Conservation (phyloP, 2,888 invertebrate species). For the Pyrochroa serraticornis region DNA sequence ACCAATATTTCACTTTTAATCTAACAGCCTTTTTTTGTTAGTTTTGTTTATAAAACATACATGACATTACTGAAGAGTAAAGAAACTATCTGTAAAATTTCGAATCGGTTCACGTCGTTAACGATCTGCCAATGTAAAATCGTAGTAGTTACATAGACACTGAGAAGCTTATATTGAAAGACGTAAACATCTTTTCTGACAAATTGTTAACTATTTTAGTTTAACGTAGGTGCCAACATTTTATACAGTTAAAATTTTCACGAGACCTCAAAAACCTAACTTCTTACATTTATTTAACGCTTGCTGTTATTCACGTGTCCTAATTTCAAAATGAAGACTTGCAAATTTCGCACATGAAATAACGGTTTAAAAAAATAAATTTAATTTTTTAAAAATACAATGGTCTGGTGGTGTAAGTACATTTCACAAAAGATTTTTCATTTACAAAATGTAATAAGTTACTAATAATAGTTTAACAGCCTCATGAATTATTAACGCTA, state of each 20-base stretch:
- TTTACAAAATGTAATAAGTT: conserved; percentile 54
- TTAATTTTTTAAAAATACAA: conserved; percentile 38
- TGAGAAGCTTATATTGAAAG: conserved; percentile 36
- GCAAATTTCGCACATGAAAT: conserved; percentile 1
- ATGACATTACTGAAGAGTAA: conserved; percentile 8
- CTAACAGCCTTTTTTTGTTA: conserved; percentile 52
- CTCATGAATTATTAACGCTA: conserved; percentile 55
- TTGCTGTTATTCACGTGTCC: conserved; percentile 25
- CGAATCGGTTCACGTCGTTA: conserved; percentile 26
- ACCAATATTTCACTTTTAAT: conserved; percentile 34
- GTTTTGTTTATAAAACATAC: conserved; percentile 51
- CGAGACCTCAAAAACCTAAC: conserved; percentile 29
- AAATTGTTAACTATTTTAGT: conserved; percentile 32
- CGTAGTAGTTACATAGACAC: conserved; percentile 31
- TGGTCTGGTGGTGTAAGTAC: conserved; percentile 50
- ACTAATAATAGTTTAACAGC: conserved; percentile 57
- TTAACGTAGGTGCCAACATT: conserved; percentile 30
- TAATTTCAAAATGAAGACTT: conserved; percentile 25
- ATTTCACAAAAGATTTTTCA: conserved; percentile 51
- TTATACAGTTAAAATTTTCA: conserved; percentile 29
- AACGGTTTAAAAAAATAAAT: conserved; percentile 32
- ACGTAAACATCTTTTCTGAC: conserved; percentile 35
- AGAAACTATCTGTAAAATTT: conserved; percentile 25
- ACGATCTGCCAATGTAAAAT: conserved; percentile 31
- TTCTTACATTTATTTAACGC: conserved; percentile 25